These are phyloP conservation scores for Sander vitreus DNA, from an alignment of 2,113 vertebrate genomes.

Conservation along the genomic window DNA sequence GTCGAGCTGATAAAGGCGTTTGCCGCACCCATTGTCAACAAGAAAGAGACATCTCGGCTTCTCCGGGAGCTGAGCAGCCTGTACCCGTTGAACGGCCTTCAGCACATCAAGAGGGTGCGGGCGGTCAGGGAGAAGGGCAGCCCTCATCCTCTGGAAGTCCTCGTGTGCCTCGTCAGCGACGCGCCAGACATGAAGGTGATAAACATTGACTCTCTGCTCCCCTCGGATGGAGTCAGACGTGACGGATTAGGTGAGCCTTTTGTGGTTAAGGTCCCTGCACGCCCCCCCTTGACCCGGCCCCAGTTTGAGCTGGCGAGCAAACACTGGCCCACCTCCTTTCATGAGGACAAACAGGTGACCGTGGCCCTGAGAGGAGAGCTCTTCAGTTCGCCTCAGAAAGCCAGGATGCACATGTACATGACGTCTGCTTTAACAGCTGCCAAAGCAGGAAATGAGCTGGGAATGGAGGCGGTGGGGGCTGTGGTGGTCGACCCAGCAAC, in stretches of 20 bases:
- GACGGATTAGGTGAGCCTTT: constrained; percentile 86
- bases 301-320: constrained; percentile 87
- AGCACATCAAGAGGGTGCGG: constrained; percentile 90
- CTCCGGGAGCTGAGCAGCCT: constrained; percentile 79
- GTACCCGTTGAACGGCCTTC: constrained; percentile 80
- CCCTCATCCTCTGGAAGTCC: constrained; percentile 83
- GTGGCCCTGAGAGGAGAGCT: constrained; percentile 82
- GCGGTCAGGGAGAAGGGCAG: constrained; percentile 58
- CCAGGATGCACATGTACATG: constrained; percentile 86
- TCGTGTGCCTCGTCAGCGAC: constrained; percentile 83
- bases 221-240: constrained; percentile 43
- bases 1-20: constrained; percentile 83
- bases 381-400: constrained; percentile 80
- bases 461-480: constrained; percentile 85
- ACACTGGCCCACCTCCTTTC: constrained; percentile 91
- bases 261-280: constrained; percentile 83
- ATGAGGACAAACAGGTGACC: constrained; percentile 87
- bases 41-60: constrained; percentile 86
- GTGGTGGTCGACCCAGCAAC: constrained; percentile 83
- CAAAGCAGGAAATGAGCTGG: constrained; percentile 50
- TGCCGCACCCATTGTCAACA: constrained; percentile 86
- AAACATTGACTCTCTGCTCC: constrained; percentile 76
- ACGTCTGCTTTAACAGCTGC: constrained; percentile 82
- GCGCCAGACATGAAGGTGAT: not conserved
- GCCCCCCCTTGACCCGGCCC: constrained; percentile 84